Evolutionary conservation across 1,140 invertebrate species (phyloP), one percentile per base, ranked within the genome.

Genomic region (Dreissena polymorpha): DNA sequence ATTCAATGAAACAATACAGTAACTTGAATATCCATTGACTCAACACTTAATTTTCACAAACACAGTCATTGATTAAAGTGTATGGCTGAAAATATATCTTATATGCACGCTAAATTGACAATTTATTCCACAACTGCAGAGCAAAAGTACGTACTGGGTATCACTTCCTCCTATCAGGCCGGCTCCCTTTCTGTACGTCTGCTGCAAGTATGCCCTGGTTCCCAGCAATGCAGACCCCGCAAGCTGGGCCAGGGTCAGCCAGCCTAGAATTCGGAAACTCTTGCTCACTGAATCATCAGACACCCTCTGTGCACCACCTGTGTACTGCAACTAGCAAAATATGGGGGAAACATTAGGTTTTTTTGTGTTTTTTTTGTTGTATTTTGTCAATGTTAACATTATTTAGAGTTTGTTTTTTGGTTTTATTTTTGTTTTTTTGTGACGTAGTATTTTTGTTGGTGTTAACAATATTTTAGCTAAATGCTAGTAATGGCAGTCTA

Each of bases 201-300:
- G 49, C n/a, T 70, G 70, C 53, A 55, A 69, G 65, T 88, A 90
- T 3, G 78, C 16, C 13, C 77, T 76, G 29, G 87, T 64, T 39
- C 27, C 73, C 3, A 87, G 39, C 72, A 82, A 21, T n/a, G 29
- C 50, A 10, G 79, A 82, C 27, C 90, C 83, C 16, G 80, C 23
- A 6, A 93, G 79, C 82, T 93, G 91, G 16, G 88, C 57, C 12
- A 96, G 88, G 65, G 95, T 95, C 23, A 96, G 92, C 60, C 94
- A 91, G 10, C 96, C 95, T 13, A 96, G 92, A 65, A 96, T 91
- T 74, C 91, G 90, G 85, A 95, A 95, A 70, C 93, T 88, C 23
- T 75, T 72, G 14, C 78, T 60, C n/a, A 88, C 57, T 0, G 57
- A 50, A 10, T 53, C 25, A 78, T 84, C 71, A n/a, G 63, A 57